Conservation (phyloP, 2,888 invertebrate genomes). For the Leuctra nigra region DNA sequence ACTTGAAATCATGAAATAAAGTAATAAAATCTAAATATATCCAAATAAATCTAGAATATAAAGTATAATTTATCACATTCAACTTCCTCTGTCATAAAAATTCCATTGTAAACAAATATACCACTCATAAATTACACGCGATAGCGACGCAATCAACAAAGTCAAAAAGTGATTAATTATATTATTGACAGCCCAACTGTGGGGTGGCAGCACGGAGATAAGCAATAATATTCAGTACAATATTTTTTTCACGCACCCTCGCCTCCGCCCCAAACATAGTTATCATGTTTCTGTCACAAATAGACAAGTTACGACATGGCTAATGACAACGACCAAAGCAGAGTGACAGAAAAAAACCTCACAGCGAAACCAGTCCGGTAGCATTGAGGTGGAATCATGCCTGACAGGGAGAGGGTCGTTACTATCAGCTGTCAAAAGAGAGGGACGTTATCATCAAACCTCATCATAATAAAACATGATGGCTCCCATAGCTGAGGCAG, state of each 20-base stretch:
- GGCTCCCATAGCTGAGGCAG: constrained; percentile 19
- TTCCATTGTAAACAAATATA: neutral
- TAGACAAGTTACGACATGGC: constrained; percentile 34
- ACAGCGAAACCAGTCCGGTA: constrained; percentile 19
- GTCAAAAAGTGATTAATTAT: constrained; percentile 12
- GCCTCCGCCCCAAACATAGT: constrained; percentile 19
- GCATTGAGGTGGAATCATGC: constrained; percentile 18
- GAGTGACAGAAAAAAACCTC: constrained; percentile 14
- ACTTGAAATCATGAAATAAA: too few relatives aligned
- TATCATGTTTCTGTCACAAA: constrained; percentile 36
- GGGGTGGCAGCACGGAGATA: constrained; percentile 6
- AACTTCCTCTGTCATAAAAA: neutral
- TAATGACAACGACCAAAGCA: constrained; percentile 25
- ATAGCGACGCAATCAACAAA: neutral
- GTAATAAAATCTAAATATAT: too few relatives aligned
- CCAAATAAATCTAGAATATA: too few relatives aligned
- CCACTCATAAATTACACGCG: neutral
- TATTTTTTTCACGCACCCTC: constrained; percentile 1
- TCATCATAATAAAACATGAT: constrained; percentile 28
- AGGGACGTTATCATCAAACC: constrained; percentile 26
- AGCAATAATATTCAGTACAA: neutral
- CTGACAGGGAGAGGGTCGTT: constrained; percentile 21
- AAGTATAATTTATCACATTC: neutral
- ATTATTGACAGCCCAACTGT: constrained; percentile 7
- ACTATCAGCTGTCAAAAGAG: constrained; percentile 27